These are phyloP conservation scores for Dipodomys merriami DNA, from an alignment of 2,113 vertebrate genomes.

Conservation along the genomic window DNA sequence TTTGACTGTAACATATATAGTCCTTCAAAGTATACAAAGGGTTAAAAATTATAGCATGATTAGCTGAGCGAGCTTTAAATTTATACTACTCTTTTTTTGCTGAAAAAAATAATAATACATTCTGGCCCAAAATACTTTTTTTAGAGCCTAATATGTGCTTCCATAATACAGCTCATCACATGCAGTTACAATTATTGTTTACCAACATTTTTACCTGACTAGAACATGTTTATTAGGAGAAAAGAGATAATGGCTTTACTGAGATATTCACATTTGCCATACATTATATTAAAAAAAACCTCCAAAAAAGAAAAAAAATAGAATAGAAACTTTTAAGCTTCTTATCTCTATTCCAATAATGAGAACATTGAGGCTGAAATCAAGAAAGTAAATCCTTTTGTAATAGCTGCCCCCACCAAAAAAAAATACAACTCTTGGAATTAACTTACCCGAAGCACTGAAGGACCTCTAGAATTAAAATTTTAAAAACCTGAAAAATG, in stretches of 20 bases:
- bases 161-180: neutral
- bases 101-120: constrained; percentile 19
- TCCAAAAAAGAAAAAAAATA: neutral
- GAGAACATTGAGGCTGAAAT: too few species aligned
- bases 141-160: neutral
- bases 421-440: too few species aligned
- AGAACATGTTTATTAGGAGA: neutral
- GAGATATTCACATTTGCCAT: neutral
- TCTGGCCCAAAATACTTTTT: neutral
- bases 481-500: too few species aligned
- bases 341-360: too few species aligned
- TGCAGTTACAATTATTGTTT: constrained; percentile 29
- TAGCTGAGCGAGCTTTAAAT: neutral
- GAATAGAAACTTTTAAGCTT: neutral
- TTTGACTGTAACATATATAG: neutral
- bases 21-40: neutral
- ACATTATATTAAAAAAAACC: constrained; percentile 8
- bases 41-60: neutral
- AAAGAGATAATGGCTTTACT: neutral
- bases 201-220: neutral
- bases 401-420: too few species aligned
- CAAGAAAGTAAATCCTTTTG: too few species aligned
- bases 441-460: too few species aligned
- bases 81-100: neutral
- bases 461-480: too few species aligned